Evolutionary conservation across 2,888 invertebrate species (phyloP), one percentile per base, ranked within the genome.

Genomic region (Seira musarum): DNA sequence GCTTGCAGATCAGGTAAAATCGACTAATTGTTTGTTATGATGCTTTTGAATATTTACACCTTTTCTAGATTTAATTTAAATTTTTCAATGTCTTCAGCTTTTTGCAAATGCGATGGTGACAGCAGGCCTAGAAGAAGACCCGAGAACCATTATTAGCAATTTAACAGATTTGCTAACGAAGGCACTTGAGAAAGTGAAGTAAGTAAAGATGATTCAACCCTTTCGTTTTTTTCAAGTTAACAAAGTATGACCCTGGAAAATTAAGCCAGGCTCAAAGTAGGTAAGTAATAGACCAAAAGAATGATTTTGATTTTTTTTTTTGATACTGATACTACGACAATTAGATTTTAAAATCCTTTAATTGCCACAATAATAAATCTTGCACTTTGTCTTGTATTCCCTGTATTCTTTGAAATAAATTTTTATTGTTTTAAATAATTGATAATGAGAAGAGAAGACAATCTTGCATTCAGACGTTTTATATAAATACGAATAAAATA

Each of bases 101-200:
- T 98, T 97, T 89, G 93, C 94, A 77, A 97, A 98, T 89, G 95
- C 97, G 0, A 96, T 99, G 96, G 95, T 98, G 10, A 94, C 95
- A 2, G 98, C 98, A 53, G 98, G 98, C 10, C 91, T 99, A 35
- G 92, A 97, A 0, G 94, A 97, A 88, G 98, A 99, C 90, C 95
- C 98, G 0, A 91, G 97, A 83, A 92, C 93, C 81, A 91, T 98
- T 84, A 91, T 98, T 30, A 92, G 93, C 1, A 93, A 95, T 74
- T 93, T 99, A 90, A 98, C 98, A 89, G 94, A 95, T 86, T 91
- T 98, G 71, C 89, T 98, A 84, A 91, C 93, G 1, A 92, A 94
- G 89, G 94, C 94, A 63, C 91, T 96, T 87, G 94, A 96, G 86
- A 95, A 95, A 68, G 76, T 63, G 6, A 19, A 67, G 17, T 67